phyloP scores from a whole-genome alignment of 2,797 vertebrate species.

The Falco novaeseelandiae region DNA sequence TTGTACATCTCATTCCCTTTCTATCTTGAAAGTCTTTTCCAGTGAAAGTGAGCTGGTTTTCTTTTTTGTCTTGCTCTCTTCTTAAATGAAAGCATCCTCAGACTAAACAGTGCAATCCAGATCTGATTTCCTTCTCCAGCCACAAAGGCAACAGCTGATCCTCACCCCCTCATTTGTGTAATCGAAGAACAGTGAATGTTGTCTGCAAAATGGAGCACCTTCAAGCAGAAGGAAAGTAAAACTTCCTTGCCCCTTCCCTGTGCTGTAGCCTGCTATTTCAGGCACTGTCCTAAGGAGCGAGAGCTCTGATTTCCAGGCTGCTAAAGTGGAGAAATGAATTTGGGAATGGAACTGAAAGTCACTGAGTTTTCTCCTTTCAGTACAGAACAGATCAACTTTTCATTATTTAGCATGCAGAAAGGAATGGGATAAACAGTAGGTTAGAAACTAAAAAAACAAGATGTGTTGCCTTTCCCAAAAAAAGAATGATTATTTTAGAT shows the following conservation, averaged over 20 bases:
- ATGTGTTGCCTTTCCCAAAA: neutral
- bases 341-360: neutral
- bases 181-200: neutral
- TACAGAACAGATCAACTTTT: neutral
- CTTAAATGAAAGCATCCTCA: neutral
- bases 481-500: constrained; percentile 20
- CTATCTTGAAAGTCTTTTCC: neutral
- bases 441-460: neutral
- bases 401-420: neutral
- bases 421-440: neutral
- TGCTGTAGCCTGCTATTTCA: neutral
- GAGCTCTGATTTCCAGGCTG: neutral
- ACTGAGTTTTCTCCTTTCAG: neutral
- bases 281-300: neutral
- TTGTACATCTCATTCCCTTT: neutral
- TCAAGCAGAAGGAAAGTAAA: neutral
- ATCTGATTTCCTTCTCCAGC: neutral
- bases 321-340: neutral
- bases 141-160: neutral
- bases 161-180: neutral
- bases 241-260: neutral
- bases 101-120: neutral
- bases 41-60: neutral
- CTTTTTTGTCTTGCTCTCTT: neutral
- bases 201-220: neutral